A percentile compares a stretch with the other conserved stretches of the same genome.
Evolutionary conservation across 2,888 invertebrate genomes (phyloP).

Genomic region (Himalopsyche japonica): DNA sequence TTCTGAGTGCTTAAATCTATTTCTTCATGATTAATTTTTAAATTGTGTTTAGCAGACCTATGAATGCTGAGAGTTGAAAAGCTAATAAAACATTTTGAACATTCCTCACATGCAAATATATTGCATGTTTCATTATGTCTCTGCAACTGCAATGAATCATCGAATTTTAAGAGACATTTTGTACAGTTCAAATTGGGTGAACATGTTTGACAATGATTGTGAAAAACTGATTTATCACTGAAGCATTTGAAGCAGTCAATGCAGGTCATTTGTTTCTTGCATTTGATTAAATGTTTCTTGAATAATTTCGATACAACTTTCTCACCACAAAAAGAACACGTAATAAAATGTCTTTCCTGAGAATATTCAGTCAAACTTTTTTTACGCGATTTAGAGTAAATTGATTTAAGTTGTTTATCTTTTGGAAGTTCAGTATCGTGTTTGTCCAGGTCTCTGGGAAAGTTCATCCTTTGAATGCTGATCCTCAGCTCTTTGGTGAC

Average conservation of each 20-base stretch:
- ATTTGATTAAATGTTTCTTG: background rate
- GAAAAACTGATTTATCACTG: background rate
- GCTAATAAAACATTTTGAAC: background rate
- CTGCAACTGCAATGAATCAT: background rate
- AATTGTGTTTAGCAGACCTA: background rate
- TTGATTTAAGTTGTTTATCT: background rate
- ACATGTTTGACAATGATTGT: background rate
- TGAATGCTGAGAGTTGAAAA: background rate
- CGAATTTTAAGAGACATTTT: background rate
- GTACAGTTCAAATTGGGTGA: background rate
- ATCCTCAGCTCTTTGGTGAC: background rate
- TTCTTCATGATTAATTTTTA: background rate
- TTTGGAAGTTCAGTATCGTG: background rate
- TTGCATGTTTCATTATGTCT: background rate
- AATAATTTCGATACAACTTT: background rate
- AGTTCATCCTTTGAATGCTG: background rate
- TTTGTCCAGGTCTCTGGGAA: background rate
- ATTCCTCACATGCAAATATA: slow-evolving; percentile 8
- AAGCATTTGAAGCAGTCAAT: background rate
- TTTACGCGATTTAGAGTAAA: background rate
- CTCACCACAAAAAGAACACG: background rate
- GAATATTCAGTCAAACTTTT: background rate
- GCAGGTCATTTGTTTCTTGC: background rate
- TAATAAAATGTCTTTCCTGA: no score
- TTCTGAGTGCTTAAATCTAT: background rate